phyloP scores from a whole-genome alignment of 2,888 invertebrate genomes.

The Noctuana brunneofusca region DNA sequence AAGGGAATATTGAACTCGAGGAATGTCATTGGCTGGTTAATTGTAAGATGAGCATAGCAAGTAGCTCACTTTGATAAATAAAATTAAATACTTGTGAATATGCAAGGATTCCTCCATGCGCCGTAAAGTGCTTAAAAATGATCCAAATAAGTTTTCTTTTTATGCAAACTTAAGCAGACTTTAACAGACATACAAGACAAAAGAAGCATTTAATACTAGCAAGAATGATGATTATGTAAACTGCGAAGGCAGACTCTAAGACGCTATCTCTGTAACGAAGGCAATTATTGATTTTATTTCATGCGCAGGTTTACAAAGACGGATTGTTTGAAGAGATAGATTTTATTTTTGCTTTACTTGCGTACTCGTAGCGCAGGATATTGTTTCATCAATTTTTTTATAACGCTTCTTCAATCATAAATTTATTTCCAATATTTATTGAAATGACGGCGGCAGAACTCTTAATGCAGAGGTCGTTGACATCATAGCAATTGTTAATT shows the following conservation, averaged over 20 bases:
- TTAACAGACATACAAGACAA: not conserved
- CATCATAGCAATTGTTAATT: too few relatives aligned
- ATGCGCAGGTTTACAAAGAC: not conserved
- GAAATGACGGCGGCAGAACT: too few relatives aligned
- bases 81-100: too few relatives aligned
- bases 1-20: constrained; percentile 34
- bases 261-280: not conserved
- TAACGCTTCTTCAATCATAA: not conserved
- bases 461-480: too few relatives aligned
- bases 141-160: too few relatives aligned
- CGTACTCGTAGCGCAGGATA: constrained; percentile 2
- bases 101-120: too few relatives aligned
- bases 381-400: not conserved
- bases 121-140: too few relatives aligned
- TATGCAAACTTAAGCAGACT: not conserved
- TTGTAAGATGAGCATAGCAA: not conserved
- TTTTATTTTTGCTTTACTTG: not conserved
- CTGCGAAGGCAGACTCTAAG: not conserved
- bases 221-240: constrained; percentile 1
- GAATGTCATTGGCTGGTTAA: not conserved
- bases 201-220: not conserved
- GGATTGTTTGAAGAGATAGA: not conserved
- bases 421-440: too few relatives aligned
- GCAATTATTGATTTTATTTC: not conserved
- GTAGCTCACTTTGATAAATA: too few relatives aligned